Evolutionary conservation across 2,113 vertebrate species (phyloP), one percentile per base, ranked within the genome.

Genomic region (Paramisgurnus dabryanus): DNA sequence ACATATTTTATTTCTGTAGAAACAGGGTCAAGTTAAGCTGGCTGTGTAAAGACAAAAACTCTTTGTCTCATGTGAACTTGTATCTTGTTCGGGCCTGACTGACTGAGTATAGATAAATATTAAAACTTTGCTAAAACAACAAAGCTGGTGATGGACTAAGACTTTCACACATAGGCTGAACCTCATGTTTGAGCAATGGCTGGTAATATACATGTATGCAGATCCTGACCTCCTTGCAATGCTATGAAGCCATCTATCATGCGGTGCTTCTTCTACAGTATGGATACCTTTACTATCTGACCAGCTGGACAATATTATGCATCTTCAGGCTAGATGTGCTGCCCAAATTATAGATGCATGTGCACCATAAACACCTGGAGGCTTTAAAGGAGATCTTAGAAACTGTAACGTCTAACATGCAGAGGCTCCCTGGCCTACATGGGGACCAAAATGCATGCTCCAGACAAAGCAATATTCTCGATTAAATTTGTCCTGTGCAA

Each of bases 201-300:
- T 87, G 3, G n/a, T 86, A 2, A 47, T 81, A 6, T 83, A 86
- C 7, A 66, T 60, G 7, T 88, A 87, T 3, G 70, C 74, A 0
- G 76, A 81, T 2, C 18, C 75, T 7, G 78, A 82, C 27, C 39
- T 87, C 5, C 64, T 79, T 2, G 18, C 70, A 13, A 58, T 89
- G 82, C 84, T 83, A 83, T 4, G 83, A 87, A 64, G 85, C 82
- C 11, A 84, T 84, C 49, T 87, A 87, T 66, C 86, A 86, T 17
- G 82, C 71, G 2, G 77, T 87, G 45, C 86, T 82, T 4, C 74
- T 87, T 13, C 6, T 86, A n/a, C n/a, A n/a, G n/a, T n/a, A 1
- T 80, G 80, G 4, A 22, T 87, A 6, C 82, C 78, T 3, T 72
- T 87, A 18, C 55, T 85, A 10, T 84, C 84, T 45, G 86, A 87